phyloP scores from a whole-genome alignment of 2,888 invertebrate genomes.

The Tenodera sinensis region DNA sequence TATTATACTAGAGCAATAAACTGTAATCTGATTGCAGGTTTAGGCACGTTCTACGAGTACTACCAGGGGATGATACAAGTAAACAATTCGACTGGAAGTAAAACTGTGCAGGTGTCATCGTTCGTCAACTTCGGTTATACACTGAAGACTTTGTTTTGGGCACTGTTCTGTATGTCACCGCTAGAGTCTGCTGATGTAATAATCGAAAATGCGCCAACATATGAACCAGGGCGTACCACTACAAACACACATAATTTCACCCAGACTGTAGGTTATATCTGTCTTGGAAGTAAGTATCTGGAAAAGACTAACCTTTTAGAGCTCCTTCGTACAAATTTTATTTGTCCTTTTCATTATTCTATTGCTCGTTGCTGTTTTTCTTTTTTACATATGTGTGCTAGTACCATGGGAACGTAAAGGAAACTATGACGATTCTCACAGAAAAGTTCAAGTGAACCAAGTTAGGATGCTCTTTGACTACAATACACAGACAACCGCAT shows the following conservation, averaged over 20 bases:
- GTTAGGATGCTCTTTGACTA: too few species aligned
- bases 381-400: too few species aligned
- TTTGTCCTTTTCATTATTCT: too few species aligned
- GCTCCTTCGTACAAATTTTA: too few species aligned
- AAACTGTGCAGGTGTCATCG: slow-evolving; percentile 55
- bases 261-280: slow-evolving; percentile 63
- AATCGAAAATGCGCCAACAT: slow-evolving; percentile 55
- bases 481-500: too few species aligned
- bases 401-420: too few species aligned
- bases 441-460: too few species aligned
- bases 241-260: slow-evolving; percentile 59
- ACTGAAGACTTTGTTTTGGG: slow-evolving; percentile 66
- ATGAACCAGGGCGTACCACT: slow-evolving; percentile 44
- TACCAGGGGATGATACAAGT: slow-evolving; percentile 61
- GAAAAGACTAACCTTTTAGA: background rate
- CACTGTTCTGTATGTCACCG: slow-evolving; percentile 64
- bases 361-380: too few species aligned
- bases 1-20: background rate
- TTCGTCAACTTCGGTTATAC: slow-evolving; percentile 58
- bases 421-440: too few species aligned
- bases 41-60: slow-evolving; percentile 59
- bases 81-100: slow-evolving; percentile 55
- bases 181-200: slow-evolving; percentile 62
- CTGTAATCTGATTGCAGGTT: background rate
- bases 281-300: slow-evolving; percentile 51